Evolutionary conservation across 2,888 invertebrate genomes (phyloP).

Genomic region (Rhagium mordax): DNA sequence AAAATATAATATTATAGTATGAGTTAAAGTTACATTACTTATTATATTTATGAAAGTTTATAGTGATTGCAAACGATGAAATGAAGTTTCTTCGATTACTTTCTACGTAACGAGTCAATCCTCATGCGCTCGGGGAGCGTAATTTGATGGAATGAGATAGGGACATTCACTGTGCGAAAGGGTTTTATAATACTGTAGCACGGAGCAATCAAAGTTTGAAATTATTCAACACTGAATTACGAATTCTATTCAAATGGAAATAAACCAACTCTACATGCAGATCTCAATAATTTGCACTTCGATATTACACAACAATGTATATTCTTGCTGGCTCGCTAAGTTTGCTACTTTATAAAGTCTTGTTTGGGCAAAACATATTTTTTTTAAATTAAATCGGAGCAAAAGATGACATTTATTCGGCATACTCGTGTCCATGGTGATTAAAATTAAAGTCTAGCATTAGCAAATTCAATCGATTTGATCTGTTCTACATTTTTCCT

Average conservation of each 20-base stretch:
- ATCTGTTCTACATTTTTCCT: too few species aligned
- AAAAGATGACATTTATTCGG: too few species aligned
- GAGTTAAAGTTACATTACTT: slow-evolving; percentile 13
- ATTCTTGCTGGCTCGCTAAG: neutral
- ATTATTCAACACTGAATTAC: slow-evolving; percentile 62
- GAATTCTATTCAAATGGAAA: slow-evolving; percentile 66
- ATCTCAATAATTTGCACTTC: slow-evolving; percentile 54
- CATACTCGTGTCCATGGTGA: too few species aligned
- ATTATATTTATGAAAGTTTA: slow-evolving; percentile 14
- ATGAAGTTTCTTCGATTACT: slow-evolving; percentile 20
- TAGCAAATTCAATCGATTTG: too few species aligned
- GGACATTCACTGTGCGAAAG: slow-evolving; percentile 22
- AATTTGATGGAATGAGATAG: slow-evolving; percentile 31
- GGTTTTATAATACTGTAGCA: slow-evolving; percentile 53
- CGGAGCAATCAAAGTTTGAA: slow-evolving; percentile 62
- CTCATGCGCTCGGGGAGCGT: slow-evolving; percentile 1
- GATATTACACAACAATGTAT: slow-evolving; percentile 27
- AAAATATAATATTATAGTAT: neutral
- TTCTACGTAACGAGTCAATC: neutral
- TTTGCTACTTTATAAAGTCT: neutral
- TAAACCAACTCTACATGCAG: slow-evolving; percentile 56
- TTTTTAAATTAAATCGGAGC: too few species aligned
- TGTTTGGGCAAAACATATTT: too few species aligned
- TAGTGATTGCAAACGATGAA: slow-evolving; percentile 14
- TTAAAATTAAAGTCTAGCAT: too few species aligned